phyloP scores from a whole-genome alignment of 2,113 vertebrate genomes.

The Urocitellus parryii region DNA sequence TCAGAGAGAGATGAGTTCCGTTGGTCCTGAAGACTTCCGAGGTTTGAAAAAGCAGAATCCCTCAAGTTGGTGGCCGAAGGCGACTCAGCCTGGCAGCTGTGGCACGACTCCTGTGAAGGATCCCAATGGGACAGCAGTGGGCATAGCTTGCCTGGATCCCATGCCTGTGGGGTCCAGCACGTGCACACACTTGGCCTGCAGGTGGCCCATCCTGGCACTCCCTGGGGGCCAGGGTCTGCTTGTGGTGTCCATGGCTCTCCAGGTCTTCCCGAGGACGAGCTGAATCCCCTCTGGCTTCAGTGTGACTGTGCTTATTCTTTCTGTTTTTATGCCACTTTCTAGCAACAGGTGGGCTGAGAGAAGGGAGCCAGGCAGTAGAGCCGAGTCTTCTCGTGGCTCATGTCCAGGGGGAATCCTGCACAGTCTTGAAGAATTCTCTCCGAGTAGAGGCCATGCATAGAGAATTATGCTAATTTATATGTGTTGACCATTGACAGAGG shows the following conservation, averaged over 20 bases:
- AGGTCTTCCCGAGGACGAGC: background rate
- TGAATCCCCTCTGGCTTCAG: background rate
- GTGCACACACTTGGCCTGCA: accelerated
- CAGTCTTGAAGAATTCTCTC: background rate
- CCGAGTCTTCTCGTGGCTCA: background rate
- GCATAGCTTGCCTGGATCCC: accelerated
- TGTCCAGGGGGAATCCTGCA: too few species aligned
- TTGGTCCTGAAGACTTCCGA: background rate
- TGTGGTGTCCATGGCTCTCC: too few species aligned
- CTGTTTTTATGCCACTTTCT: background rate
- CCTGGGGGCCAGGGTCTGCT: too few species aligned
- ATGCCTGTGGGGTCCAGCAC: accelerated
- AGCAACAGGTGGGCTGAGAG: background rate
- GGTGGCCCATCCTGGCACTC: too few species aligned
- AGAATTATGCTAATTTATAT: background rate
- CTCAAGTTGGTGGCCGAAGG: background rate
- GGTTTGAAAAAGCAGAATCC: background rate
- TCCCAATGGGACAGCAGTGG: background rate
- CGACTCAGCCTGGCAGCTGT: too few species aligned
- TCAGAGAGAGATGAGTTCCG: too few species aligned
- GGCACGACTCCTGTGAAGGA: too few species aligned
- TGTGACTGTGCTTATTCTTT: too few species aligned
- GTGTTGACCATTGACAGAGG: background rate
- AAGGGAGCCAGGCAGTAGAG: accelerated
- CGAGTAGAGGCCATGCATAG: too few species aligned